These are phyloP conservation scores for Corydoras sp. DNA, from an alignment of 2,113 vertebrate genomes.

Conservation along the genomic window DNA sequence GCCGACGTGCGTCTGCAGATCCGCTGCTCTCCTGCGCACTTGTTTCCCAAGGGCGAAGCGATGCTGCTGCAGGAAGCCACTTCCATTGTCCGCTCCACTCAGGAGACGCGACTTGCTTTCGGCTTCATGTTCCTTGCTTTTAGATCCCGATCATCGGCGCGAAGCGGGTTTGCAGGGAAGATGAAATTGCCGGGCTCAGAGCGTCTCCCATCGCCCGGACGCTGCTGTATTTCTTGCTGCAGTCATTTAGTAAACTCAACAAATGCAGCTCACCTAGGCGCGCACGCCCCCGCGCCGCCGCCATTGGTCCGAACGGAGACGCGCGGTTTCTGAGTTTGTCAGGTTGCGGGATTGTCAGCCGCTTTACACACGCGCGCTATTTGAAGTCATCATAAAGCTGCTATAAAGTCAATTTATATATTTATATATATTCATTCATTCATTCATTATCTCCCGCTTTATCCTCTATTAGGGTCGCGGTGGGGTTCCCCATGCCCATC, in stretches of 20 bases:
- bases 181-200: conserved; percentile 47
- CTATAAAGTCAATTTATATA: too few relatives aligned
- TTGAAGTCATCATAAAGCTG: too few relatives aligned
- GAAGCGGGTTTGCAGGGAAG: conserved; percentile 9
- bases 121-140: conserved; percentile 63
- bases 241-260: conserved; percentile 98
- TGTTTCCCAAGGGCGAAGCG: conserved; percentile 72
- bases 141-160: conserved; percentile 54
- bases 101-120: conserved; percentile 62
- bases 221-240: conserved; percentile 81
- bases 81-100: conserved; percentile 83
- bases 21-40: conserved; percentile 59
- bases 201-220: conserved; percentile 63
- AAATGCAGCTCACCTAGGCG: conserved; percentile 68
- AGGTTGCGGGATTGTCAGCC: too few relatives aligned
- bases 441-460: too few relatives aligned
- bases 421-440: too few relatives aligned
- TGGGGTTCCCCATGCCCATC: too few relatives aligned
- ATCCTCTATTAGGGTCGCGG: too few relatives aligned
- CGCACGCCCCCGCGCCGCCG: conserved; percentile 73
- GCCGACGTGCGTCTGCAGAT: conserved; percentile 64
- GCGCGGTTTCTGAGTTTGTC: background rate
- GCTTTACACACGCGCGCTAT: too few relatives aligned
- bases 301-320: conserved; percentile 68
- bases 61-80: conserved; percentile 72